Base-by-base conservation (phyloP, 1,140 invertebrate species). In the Hermatobates lingyangjiaoensis region DNA sequence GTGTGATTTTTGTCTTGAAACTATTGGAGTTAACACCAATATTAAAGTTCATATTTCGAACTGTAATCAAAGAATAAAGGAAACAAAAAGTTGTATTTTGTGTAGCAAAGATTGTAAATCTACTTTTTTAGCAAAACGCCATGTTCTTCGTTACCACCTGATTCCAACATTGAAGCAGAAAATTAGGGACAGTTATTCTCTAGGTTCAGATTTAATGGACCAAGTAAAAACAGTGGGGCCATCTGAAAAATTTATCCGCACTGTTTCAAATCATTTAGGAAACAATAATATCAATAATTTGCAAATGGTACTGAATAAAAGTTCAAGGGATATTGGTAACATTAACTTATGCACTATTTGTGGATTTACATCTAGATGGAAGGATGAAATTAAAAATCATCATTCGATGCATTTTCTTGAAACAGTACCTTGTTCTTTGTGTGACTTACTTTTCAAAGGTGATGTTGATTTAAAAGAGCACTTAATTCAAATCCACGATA, bases 81-180 rank as follows among this genome's bases (percentile, higher is more conserved):
- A 7, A 24, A 46, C 10, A 24, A 24, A 25, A 25, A 7, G 12
- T 39, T 71, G 69, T 50, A 45, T 54, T 0, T 57, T 63, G 10
- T 78, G 76, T 58, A 66, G 69, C 1, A 66, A 73, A 14, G 66
- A 65, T 7, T 77, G 76, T 61, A 68, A 71, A 2, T 72, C 72
- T 45, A 64, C 61, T 40, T 66, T 63, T 26, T 65, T 70, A 49
- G 54, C 72, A 1, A 66, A 65, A n/a, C 66, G 67, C 45, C 71
- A 74, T 57, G 60, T 64, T 2, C 55, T 69, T 4, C 65, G 34
- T 12, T 10, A 23, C 3, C 30, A 49, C 27, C 27, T 20, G 28
- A 21, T 34, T 5, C 18, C 48, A 12, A 23, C 15, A 49, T 23
- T 34, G 48, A 18, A 49, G 27, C 27, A 49, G 15, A 10, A 20